Evolutionary conservation across 2,797 vertebrate genomes (phyloP).

Genomic region (Presbytis comata): DNA sequence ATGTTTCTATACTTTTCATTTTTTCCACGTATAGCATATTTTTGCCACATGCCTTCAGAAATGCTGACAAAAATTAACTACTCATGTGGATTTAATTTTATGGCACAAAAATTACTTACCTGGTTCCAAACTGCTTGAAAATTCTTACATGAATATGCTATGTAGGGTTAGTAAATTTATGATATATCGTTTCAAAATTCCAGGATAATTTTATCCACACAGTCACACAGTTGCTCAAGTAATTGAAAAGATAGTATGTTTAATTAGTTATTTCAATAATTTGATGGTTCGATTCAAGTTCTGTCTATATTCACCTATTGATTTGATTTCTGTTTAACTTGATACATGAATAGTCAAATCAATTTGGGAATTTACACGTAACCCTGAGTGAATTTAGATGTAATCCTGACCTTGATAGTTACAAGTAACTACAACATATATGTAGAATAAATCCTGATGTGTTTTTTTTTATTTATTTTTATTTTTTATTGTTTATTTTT

Average conservation of each 20-base stretch:
- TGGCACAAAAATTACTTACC: not conserved
- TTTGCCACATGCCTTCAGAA: not conserved
- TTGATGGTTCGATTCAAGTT: not conserved
- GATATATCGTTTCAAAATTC: not conserved
- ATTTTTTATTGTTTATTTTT: too few relatives aligned
- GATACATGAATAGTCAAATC: not conserved
- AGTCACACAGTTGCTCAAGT: not conserved
- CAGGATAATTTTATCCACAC: not conserved
- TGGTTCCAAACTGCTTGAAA: not conserved
- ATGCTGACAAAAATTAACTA: not conserved
- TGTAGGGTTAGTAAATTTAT: not conserved
- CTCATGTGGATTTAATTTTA: not conserved
- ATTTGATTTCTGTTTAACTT: not conserved
- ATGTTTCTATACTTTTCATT: not conserved
- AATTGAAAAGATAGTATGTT: not conserved
- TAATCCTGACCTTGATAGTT: not conserved
- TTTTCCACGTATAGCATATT: not conserved
- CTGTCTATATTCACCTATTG: not conserved
- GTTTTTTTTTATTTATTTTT: not conserved
- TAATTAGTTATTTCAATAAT: not conserved
- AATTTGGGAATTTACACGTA: not conserved
- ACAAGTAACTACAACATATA: not conserved
- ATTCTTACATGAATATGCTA: not conserved
- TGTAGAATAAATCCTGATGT: not conserved
- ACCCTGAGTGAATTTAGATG: not conserved